phyloP scores from a whole-genome alignment of 92 coral and sea anemone species.

The Chrysogorgia sp. region DNA sequence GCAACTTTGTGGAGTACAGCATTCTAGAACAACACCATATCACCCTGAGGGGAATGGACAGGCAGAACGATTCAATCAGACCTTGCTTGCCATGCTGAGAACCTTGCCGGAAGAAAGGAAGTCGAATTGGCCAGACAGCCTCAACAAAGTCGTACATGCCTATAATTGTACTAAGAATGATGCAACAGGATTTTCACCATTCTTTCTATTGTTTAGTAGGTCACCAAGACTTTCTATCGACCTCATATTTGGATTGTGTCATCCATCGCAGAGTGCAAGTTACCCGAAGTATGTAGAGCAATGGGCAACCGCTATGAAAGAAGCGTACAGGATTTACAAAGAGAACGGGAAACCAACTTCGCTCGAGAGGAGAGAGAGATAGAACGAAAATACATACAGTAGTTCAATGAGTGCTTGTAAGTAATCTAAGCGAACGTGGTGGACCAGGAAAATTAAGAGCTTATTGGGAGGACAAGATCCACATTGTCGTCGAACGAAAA shows the following conservation, averaged over 20 bases:
- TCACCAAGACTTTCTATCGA: constrained; percentile 42
- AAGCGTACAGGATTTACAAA: constrained; percentile 34
- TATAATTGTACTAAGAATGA: constrained; percentile 54
- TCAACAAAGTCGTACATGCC: constrained; percentile 57
- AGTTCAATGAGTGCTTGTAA: not conserved
- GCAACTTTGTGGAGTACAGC: constrained; percentile 22
- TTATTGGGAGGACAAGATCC: constrained; percentile 3
- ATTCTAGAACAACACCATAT: constrained; percentile 26
- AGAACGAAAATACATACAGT: constrained; percentile 12
- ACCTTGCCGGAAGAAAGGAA: constrained; percentile 36
- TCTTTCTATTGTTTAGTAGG: constrained; percentile 38
- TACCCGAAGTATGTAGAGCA: constrained; percentile 49
- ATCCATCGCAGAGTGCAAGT: constrained; percentile 1
- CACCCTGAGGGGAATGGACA: constrained; percentile 29
- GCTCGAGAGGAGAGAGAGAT: constrained; percentile 30
- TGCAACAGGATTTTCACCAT: constrained; percentile 40
- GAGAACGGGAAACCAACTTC: constrained; percentile 30
- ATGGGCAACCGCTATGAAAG: constrained; percentile 54
- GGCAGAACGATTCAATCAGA: constrained; percentile 23
- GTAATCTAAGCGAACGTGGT: constrained; percentile 1
- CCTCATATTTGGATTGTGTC: constrained; percentile 30
- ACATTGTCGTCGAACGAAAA: constrained; percentile 21
- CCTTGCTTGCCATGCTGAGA: constrained; percentile 33
- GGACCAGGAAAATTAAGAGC: constrained; percentile 10
- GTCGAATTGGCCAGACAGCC: constrained; percentile 44